Percentiles rank a stretch among this genome's conserved stretches.
These are phyloP conservation scores for Sigmodon hispidus DNA, from an alignment of 2,113 vertebrate species.

Conservation along the genomic window DNA sequence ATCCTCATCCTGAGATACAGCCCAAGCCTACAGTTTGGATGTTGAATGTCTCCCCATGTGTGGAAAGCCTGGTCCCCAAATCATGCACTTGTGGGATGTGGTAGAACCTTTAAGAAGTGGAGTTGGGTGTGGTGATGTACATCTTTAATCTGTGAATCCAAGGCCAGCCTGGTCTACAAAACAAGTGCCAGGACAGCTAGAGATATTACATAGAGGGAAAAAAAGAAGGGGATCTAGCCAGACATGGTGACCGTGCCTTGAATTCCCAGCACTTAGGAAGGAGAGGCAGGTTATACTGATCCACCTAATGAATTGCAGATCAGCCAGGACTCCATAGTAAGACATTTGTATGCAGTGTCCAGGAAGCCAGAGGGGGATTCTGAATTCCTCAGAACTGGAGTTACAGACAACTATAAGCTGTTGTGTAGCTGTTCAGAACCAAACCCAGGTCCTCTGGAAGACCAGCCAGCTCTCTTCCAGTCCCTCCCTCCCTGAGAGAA, in stretches of 20 bases:
- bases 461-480: neutral
- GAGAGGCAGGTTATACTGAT: neutral
- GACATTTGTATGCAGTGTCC: neutral
- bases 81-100: neutral
- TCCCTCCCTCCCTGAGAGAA: neutral
- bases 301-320: neutral
- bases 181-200: neutral
- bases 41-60: neutral
- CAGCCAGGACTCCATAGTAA: neutral
- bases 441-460: neutral
- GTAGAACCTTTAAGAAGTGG: neutral
- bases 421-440: neutral
- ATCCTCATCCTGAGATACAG: neutral
- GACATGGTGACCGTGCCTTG: neutral
- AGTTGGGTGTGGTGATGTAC: accelerated
- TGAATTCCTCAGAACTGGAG: neutral
- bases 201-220: neutral
- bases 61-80: neutral
- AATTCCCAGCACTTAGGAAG: neutral
- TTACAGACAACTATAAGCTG: neutral
- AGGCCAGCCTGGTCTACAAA: neutral
- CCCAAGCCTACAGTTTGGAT: neutral
- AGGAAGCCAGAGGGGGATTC: neutral
- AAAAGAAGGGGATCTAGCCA: neutral
- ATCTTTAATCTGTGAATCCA: neutral